phyloP scores from a whole-genome alignment of 2,797 vertebrate genomes.

The Taeniopygia guttata region DNA sequence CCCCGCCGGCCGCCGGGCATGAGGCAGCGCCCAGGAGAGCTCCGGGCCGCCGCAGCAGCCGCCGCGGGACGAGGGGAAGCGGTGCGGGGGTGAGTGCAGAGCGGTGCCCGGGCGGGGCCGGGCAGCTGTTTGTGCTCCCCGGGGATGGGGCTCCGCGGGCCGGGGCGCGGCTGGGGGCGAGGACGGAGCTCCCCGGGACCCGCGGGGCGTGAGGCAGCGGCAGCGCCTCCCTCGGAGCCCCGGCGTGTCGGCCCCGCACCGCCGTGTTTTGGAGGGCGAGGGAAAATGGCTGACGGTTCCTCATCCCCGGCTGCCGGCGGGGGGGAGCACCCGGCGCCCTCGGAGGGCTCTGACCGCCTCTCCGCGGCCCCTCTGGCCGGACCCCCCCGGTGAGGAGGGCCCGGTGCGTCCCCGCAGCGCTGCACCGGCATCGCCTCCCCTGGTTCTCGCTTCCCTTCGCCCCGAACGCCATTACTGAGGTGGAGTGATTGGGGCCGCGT shows the following conservation, averaged over 20 bases:
- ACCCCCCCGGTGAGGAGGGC: background rate
- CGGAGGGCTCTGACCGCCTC: background rate
- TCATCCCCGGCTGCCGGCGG: constrained; percentile 68
- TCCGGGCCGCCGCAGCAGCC: constrained; percentile 48
- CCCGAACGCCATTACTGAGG: constrained; percentile 85
- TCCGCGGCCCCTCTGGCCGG: background rate
- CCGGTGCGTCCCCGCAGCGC: background rate
- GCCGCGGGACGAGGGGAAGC: constrained; percentile 48
- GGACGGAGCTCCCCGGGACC: background rate
- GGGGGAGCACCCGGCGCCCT: constrained; percentile 26
- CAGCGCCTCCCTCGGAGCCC: constrained; percentile 15
- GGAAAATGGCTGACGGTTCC: constrained; percentile 68
- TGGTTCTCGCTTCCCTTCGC: constrained; percentile 65
- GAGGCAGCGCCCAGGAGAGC: constrained; percentile 34
- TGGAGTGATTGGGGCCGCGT: constrained; percentile 77
- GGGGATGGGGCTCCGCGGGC: background rate
- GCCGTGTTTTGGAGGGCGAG: constrained; percentile 72
- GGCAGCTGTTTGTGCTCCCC: background rate
- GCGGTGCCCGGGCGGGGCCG: background rate
- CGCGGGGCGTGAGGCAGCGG: background rate
- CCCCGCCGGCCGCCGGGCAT: constrained; percentile 56
- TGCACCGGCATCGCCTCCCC: background rate
- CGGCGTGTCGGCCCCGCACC: constrained; percentile 27
- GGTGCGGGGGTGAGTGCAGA: constrained; percentile 70
- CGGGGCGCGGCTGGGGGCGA: background rate